Conservation (phyloP, 1,140 invertebrate species). For the Aphelenchoides fujianensis region DNA sequence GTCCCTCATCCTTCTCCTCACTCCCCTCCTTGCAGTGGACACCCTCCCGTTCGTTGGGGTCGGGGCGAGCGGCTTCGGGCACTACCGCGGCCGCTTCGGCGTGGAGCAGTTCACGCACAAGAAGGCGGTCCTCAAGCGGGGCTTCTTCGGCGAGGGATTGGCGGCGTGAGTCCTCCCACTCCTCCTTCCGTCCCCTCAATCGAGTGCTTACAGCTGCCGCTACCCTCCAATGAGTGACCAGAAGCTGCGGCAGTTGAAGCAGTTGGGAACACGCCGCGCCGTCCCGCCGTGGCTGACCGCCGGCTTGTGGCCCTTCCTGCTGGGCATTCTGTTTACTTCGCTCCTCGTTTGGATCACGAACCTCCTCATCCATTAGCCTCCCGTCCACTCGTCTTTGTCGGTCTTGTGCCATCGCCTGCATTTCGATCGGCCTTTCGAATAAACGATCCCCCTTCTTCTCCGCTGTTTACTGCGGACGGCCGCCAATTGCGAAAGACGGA, state of each 20-base stretch:
- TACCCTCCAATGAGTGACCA: conserved; percentile 15
- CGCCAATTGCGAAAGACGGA: too few relatives aligned
- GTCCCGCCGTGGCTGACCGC: conserved; percentile 2
- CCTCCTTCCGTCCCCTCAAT: neutral
- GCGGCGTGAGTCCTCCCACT: conserved; percentile 30
- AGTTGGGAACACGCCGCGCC: neutral
- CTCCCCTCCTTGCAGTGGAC: conserved; percentile 59
- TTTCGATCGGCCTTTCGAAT: too few relatives aligned
- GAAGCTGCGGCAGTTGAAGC: neutral
- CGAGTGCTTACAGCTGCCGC: neutral
- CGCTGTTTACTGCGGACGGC: too few relatives aligned
- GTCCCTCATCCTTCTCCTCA: conserved; percentile 21
- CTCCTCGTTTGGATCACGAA: too few relatives aligned
- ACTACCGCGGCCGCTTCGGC: conserved; percentile 82
- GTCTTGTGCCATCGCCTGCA: too few relatives aligned
- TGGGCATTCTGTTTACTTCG: neutral
- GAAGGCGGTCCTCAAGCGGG: conserved; percentile 72
- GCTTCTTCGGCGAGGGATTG: conserved; percentile 45
- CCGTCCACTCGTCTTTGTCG: too few relatives aligned
- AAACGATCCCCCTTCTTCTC: too few relatives aligned
- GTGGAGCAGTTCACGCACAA: conserved; percentile 90
- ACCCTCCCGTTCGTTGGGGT: conserved; percentile 70
- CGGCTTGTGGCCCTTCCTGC: neutral
- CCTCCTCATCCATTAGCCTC: too few relatives aligned
- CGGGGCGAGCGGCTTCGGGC: conserved; percentile 82